Evolutionary conservation across 2,113 vertebrate genomes (phyloP).

Genomic region (Oreochromis spilurus): DNA sequence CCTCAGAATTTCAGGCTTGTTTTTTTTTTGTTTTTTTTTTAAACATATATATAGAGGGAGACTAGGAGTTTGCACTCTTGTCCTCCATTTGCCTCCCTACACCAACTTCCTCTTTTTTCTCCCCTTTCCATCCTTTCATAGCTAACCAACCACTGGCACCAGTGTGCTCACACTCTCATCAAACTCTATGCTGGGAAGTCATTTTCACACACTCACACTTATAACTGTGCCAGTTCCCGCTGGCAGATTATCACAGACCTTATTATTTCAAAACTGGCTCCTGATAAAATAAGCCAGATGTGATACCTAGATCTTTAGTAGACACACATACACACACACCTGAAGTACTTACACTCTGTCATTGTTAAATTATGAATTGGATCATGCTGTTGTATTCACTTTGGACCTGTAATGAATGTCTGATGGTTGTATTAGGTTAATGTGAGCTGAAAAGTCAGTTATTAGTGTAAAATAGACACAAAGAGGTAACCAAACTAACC

Average conservation of each 20-base stretch:
- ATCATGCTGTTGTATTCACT: not conserved
- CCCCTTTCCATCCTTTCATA: not conserved
- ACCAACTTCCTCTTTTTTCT: not conserved
- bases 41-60: rapidly evolving
- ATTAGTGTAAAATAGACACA: not conserved
- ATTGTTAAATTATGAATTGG: not conserved
- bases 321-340: not conserved
- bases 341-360: not conserved
- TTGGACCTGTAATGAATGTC: not conserved
- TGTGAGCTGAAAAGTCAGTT: not conserved
- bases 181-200: not conserved
- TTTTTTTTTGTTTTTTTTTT: rapidly evolving
- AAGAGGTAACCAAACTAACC: not conserved
- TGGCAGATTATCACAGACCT: constrained; percentile 29
- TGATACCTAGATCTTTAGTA: not conserved
- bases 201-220: constrained; percentile 6
- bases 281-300: constrained; percentile 40
- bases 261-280: constrained; percentile 20
- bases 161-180: not conserved
- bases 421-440: not conserved
- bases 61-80: not conserved
- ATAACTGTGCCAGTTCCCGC: not conserved
- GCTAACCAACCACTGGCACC: not conserved
- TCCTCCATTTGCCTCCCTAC: not conserved
- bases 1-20: not conserved